These are phyloP conservation scores for Sitobion miscanthi DNA, from an alignment of 1,140 invertebrate genomes.

Conservation along the genomic window DNA sequence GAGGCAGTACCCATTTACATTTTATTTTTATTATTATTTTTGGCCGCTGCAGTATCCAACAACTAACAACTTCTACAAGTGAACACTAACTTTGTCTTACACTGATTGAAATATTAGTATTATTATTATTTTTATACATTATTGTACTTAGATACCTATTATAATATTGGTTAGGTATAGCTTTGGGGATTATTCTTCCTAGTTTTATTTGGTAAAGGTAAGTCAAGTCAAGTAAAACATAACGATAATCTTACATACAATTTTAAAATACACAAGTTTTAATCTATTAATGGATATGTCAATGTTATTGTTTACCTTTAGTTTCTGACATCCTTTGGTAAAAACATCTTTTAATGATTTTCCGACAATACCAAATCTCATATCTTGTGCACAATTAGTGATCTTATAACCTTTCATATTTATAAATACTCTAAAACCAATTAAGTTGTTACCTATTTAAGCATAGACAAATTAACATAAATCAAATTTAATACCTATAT, in stretches of 20 bases:
- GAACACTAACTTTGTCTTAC: too few relatives aligned
- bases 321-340: slow-evolving; percentile 71
- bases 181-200: too few relatives aligned
- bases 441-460: neutral
- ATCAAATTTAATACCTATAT: neutral
- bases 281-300: slow-evolving; percentile 58
- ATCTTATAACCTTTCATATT: slow-evolving; percentile 74
- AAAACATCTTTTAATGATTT: slow-evolving; percentile 70
- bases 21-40: too few relatives aligned
- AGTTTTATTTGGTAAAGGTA: neutral
- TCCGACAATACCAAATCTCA: slow-evolving; percentile 74
- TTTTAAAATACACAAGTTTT: slow-evolving; percentile 19
- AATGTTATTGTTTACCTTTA: slow-evolving; percentile 68
- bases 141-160: too few relatives aligned
- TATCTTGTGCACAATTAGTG: slow-evolving; percentile 69
- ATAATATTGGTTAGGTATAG: too few relatives aligned
- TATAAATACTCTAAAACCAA: neutral
- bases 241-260: neutral
- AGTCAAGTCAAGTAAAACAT: neutral
- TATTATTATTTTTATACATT: too few relatives aligned
- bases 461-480: neutral
- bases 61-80: too few relatives aligned
- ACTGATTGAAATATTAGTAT: too few relatives aligned
- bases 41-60: too few relatives aligned
- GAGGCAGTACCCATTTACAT: too few relatives aligned